Percentiles rank a stretch among this genome's conserved stretches.
These are phyloP conservation scores for Imbricaverruca yamaguchii DNA, from an alignment of 2,888 invertebrate species.

Conservation along the genomic window DNA sequence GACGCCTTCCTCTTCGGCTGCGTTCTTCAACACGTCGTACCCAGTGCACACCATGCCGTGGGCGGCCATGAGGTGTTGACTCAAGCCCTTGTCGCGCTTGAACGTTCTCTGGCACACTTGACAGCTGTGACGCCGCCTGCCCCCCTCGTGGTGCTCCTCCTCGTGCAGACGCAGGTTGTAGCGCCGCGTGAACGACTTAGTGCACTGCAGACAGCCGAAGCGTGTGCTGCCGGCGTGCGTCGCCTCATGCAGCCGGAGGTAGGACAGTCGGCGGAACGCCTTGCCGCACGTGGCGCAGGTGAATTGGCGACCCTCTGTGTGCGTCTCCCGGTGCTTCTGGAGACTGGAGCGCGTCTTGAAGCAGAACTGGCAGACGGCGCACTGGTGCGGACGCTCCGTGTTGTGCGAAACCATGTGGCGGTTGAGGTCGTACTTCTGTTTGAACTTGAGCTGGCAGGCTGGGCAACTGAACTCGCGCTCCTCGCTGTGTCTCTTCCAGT, in stretches of 20 bases:
- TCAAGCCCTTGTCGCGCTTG: too few relatives aligned
- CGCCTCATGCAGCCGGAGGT: background rate
- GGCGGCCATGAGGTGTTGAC: too few relatives aligned
- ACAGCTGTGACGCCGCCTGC: background rate
- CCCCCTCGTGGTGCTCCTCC: slow-evolving; percentile 9
- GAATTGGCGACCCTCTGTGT: background rate
- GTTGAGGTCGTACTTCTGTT: slow-evolving; percentile 19
- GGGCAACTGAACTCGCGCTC: background rate
- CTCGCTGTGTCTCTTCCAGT: slow-evolving; percentile 16
- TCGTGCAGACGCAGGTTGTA: slow-evolving; percentile 12
- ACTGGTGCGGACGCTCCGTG: background rate
- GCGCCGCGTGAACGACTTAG: slow-evolving; percentile 3
- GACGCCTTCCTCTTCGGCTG: too few relatives aligned
- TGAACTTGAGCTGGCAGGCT: background rate
- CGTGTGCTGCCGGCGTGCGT: background rate
- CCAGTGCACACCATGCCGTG: too few relatives aligned
- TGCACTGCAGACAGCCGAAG: background rate
- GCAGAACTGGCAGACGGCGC: background rate
- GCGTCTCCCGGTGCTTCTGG: slow-evolving; percentile 16
- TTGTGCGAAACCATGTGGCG: background rate
- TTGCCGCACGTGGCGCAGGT: background rate
- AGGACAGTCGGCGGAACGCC: background rate
- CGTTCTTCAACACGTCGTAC: too few relatives aligned
- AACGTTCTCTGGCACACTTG: background rate
- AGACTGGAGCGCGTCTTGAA: slow-evolving; percentile 9